Evolutionary conservation across 1,140 invertebrate species (phyloP), one percentile per base, ranked within the genome.

Genomic region (Stegodyphus dumicola): DNA sequence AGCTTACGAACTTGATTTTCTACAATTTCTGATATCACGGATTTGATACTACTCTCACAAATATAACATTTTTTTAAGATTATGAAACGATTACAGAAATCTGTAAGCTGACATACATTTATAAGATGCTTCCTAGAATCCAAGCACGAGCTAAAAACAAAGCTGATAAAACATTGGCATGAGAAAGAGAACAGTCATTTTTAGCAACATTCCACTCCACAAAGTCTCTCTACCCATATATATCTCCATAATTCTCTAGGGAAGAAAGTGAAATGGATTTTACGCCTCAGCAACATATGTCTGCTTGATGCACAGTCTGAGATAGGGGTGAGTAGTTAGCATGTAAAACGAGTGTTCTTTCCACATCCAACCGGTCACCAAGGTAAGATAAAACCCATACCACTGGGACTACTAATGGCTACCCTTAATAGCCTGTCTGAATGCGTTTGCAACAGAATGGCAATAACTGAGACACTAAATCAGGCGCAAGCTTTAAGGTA

Each of bases 391-490:
- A 71, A 71, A 51, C 69, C 18, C 7, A 10, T 15, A n/a, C 69
- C 49, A 15, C 49, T 6, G 69, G 69, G 69, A 49, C 69, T 48
- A 71, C 33, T 71, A 71, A 49, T 51, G 10, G 69, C 6, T 6
- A 48, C 69, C 69, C 11, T 71, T 71, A 71, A 71, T 71, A 33
- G 18, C 48, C n/a, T 18, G 9, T 15, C 18, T n/a, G 66, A 17
- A 67, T 18, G n/a, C n/a, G 33, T 60, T n/a, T 7, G 65, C 65
- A 67, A 7, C 65, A 13, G 10, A 71, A 71, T 71, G 48, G 33
- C 49, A 51, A 33, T 71, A 71, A 71, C 18, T 71, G 69, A 6
- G 48, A 49, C 48, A 49, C 11, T 71, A 71, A 71, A 71, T 71
- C 69, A 33, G 9, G 6, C 18, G 18, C 69, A 71, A 71, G 6